phyloP scores from a whole-genome alignment of 2,888 invertebrate species.

The Cosmia pyralina region DNA sequence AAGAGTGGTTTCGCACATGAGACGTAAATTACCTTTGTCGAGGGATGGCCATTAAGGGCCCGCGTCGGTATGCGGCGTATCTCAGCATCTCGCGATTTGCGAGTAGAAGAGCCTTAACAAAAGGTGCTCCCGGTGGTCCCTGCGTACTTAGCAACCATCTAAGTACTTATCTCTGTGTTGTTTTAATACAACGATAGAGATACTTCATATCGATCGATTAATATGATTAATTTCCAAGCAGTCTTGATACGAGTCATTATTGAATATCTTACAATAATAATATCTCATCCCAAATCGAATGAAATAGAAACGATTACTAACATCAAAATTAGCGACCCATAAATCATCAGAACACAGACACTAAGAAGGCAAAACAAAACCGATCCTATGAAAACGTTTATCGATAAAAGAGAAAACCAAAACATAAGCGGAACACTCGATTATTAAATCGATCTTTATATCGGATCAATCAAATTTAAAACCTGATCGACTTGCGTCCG shows the following conservation, averaged over 20 bases:
- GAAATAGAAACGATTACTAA: constrained; percentile 66
- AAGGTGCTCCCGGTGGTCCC: constrained; percentile 87
- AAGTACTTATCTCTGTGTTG: constrained; percentile 75
- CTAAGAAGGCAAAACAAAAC: constrained; percentile 79
- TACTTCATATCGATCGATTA: constrained; percentile 53
- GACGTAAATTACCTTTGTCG: constrained; percentile 87
- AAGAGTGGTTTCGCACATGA: constrained; percentile 88
- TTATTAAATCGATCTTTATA: constrained; percentile 90
- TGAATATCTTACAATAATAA: constrained; percentile 51
- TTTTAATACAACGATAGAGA: constrained; percentile 70
- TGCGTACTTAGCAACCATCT: constrained; percentile 77
- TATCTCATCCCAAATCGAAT: constrained; percentile 53
- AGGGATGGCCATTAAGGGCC: constrained; percentile 86
- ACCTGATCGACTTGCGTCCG: constrained; percentile 87
- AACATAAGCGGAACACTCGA: constrained; percentile 85
- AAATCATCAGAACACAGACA: constrained; percentile 79
- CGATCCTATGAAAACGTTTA: constrained; percentile 83
- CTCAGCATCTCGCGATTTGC: constrained; percentile 88
- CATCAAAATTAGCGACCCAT: constrained; percentile 76
- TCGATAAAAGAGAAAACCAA: constrained; percentile 83
- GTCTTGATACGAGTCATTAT: constrained; percentile 32
- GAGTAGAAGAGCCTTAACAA: constrained; percentile 85
- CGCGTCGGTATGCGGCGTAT: constrained; percentile 87
- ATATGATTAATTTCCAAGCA: constrained; percentile 44
- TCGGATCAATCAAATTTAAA: constrained; percentile 90